Evolutionary conservation across 2,797 vertebrate genomes (phyloP).

Genomic region (Austrolebias charrua): DNA sequence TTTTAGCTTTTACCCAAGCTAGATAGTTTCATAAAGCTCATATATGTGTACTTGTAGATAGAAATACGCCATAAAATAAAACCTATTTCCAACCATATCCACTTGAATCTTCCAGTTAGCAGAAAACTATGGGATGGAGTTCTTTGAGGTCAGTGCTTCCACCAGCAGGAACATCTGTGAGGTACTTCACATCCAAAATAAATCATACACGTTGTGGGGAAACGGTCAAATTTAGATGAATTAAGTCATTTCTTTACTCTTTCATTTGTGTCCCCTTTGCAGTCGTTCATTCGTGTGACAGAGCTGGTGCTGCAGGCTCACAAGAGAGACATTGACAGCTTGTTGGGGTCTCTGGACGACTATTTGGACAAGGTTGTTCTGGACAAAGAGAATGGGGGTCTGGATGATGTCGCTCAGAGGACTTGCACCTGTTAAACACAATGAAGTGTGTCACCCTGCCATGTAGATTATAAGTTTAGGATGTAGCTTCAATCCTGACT

Average conservation of each 20-base stretch:
- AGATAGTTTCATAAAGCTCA: not conserved
- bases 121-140: constrained; percentile 89
- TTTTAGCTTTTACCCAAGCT: not conserved
- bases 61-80: not conserved
- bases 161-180: constrained; percentile 87
- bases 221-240: not conserved
- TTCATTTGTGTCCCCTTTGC: constrained; percentile 31
- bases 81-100: constrained; percentile 16
- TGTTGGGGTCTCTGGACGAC: constrained; percentile 73
- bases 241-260: not conserved
- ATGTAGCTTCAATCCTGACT: not conserved
- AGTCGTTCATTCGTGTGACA: constrained; percentile 88
- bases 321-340: constrained; percentile 83
- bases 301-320: constrained; percentile 92
- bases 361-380: constrained; percentile 76
- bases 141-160: constrained; percentile 92
- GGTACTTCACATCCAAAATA: constrained; percentile 67
- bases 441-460: not conserved
- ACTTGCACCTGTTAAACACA: constrained; percentile 84
- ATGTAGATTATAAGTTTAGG: constrained; percentile 5
- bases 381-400: constrained; percentile 76
- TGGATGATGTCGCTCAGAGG: constrained; percentile 69
- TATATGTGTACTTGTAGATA: not conserved
- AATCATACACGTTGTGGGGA: not conserved
- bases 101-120: constrained; percentile 81